Percentiles rank a stretch among this genome's conserved stretches.
Conservation (phyloP, 1,140 invertebrate species). For the Halesus radiatus region DNA sequence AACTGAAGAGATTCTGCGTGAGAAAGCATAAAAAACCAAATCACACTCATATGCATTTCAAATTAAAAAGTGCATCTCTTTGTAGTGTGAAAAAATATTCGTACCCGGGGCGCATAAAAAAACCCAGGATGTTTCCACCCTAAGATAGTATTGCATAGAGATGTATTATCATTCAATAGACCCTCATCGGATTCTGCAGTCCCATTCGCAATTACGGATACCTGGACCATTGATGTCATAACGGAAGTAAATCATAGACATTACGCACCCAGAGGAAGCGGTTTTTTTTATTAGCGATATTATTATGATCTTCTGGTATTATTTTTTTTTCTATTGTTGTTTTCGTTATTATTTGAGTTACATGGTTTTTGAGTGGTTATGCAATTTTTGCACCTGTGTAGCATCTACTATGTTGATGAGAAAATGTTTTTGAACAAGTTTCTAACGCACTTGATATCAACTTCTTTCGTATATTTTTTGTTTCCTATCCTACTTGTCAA, state of each 20-base stretch:
- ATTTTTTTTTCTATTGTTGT: slow-evolving; percentile 32
- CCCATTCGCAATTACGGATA: slow-evolving; percentile 49
- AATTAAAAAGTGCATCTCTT: slow-evolving; percentile 53
- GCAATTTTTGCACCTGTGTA: neutral
- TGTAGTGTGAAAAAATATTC: slow-evolving; percentile 3
- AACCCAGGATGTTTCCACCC: slow-evolving; percentile 45
- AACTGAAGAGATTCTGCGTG: slow-evolving; percentile 45
- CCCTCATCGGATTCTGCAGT: slow-evolving; percentile 17
- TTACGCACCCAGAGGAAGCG: slow-evolving; percentile 24
- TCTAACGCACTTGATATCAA: no score
- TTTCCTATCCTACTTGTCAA: no score
- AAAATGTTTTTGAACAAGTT: neutral
- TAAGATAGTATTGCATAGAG: slow-evolving; percentile 26
- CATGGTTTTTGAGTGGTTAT: neutral
- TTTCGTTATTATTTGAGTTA: neutral
- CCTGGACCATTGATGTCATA: slow-evolving; percentile 42
- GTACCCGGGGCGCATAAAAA: slow-evolving; percentile 39
- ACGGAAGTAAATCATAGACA: slow-evolving; percentile 58
- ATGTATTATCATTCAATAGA: slow-evolving; percentile 39
- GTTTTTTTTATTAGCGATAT: slow-evolving; percentile 38
- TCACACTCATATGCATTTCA: slow-evolving; percentile 55
- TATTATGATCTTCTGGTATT: neutral
- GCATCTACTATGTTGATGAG: neutral
- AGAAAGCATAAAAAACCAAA: slow-evolving; percentile 54
- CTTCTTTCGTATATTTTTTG: no score